These are phyloP conservation scores for Diabrotica virgifera DNA, from an alignment of 1,140 invertebrate species.

Conservation along the genomic window DNA sequence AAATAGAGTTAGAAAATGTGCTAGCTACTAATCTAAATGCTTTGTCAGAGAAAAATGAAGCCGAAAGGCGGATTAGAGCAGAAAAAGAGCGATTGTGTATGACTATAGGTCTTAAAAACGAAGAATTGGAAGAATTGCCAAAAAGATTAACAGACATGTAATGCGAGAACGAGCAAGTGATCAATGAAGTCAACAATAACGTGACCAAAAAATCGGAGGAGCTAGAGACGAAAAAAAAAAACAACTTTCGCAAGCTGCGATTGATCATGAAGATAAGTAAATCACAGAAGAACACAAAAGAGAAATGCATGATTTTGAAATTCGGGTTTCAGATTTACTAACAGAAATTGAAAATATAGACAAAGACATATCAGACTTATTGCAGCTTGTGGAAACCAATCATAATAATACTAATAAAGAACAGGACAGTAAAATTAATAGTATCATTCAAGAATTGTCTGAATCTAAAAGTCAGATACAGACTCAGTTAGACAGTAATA, in stretches of 20 bases:
- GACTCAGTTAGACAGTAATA: not conserved
- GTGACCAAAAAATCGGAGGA: not conserved
- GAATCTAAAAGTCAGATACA: slow-evolving; percentile 1
- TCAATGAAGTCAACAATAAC: slow-evolving; percentile 2
- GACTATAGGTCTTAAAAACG: no score
- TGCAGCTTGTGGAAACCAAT: no score
- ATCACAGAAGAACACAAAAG: slow-evolving; percentile 13
- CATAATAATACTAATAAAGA: no score
- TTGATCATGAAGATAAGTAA: slow-evolving; percentile 9
- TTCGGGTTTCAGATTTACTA: slow-evolving; percentile 15
- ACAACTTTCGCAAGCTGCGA: not conserved
- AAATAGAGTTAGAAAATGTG: not conserved
- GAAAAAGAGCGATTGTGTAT: no score
- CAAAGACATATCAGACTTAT: slow-evolving; percentile 13
- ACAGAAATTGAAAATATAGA: slow-evolving; percentile 21
- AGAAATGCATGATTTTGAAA: slow-evolving; percentile 13
- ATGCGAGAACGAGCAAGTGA: slow-evolving; percentile 9
- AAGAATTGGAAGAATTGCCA: slow-evolving; percentile 13
- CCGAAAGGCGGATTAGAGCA: no score
- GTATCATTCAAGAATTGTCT: slow-evolving; percentile 4
- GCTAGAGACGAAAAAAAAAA: slow-evolving; percentile 6
- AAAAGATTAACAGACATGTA: slow-evolving; percentile 3
- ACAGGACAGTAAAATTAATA: no score
- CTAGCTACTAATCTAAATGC: not conserved
- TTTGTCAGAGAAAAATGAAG: no score